Conservation (phyloP, 2,113 vertebrate genomes). For the Phyllostomus hastatus region DNA sequence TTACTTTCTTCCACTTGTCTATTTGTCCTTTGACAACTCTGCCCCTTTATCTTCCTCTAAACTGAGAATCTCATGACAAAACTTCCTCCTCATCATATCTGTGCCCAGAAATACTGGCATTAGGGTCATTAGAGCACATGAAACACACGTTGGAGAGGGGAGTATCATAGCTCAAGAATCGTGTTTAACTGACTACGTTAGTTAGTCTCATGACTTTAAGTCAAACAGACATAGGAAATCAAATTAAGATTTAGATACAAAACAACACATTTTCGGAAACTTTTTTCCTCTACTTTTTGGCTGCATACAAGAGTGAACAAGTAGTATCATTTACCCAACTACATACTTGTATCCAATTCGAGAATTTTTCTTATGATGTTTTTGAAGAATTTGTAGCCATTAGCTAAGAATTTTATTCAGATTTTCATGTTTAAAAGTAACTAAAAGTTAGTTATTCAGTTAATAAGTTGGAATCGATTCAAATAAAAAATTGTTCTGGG, state of each 20-base stretch:
- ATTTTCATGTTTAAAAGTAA: background rate
- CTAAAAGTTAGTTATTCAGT: background rate
- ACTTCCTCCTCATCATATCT: background rate
- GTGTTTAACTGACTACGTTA: background rate
- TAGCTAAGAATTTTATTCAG: background rate
- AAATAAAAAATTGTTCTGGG: background rate
- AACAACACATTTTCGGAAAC: background rate
- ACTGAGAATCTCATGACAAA: background rate
- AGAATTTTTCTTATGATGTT: background rate
- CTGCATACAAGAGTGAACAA: background rate
- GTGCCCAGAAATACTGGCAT: background rate
- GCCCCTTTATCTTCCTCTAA: background rate
- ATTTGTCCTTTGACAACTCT: background rate
- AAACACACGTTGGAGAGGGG: background rate
- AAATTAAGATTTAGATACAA: background rate
- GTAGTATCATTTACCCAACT: background rate
- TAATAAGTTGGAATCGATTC: background rate
- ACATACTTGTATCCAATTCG: background rate
- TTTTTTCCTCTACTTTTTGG: background rate
- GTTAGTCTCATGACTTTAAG: background rate
- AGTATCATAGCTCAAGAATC: background rate
- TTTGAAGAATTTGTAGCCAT: background rate
- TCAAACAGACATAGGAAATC: background rate
- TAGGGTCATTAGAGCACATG: background rate
- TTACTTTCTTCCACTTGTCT: background rate